Evolutionary conservation across 2,797 vertebrate genomes (phyloP), one percentile per base, ranked within the genome.

Genomic region (Helostoma temminkii): DNA sequence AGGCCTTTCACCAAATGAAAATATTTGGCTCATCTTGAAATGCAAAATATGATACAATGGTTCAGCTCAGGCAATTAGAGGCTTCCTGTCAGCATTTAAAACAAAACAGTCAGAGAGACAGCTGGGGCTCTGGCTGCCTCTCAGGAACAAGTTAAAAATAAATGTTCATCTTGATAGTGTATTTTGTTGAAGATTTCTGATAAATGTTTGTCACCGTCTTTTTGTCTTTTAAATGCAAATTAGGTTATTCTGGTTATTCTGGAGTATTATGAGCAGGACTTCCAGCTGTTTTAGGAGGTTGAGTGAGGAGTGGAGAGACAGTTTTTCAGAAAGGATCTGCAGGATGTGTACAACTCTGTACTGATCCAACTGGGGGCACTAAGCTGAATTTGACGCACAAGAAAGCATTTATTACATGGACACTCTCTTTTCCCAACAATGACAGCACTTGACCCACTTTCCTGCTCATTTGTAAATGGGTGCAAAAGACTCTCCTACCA

Each of bases 61-160:
- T 78, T 91, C 78, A 37, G 81, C 84, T 59, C 24, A 69, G 46
- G 67, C 76, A 56, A 78, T 90, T 47, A 82, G 82, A 63, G 71
- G 80, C 61, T 90, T 92, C 82, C 76, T 91, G 68, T 86, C 67
- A 80, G 70, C 58, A 77, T 93, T 89, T 87, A 85, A 89, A 85
- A 92, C 78, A 81, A 92, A 59, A 71, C 81, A 79, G 37, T 71
- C 57, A 36, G 32, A 53, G 32, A 55, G 6, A 36, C 24, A 1
- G 4, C 4, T 15, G 6, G 12, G n/a, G 4, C 75, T 75, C 78
- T 86, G 45, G 65, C 56, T 75, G 83, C 78, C 58, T 88, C 86
- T 83, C 65, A 78, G 62, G 83, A 82, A 65, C 22, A 57, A 65
- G 74, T 74, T 82, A 47, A 80, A 73, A 53, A 65, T 26, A 7